These are phyloP conservation scores for Sebastiscus albofasciatus DNA, from an alignment of 2,797 vertebrate genomes.

Conservation along the genomic window DNA sequence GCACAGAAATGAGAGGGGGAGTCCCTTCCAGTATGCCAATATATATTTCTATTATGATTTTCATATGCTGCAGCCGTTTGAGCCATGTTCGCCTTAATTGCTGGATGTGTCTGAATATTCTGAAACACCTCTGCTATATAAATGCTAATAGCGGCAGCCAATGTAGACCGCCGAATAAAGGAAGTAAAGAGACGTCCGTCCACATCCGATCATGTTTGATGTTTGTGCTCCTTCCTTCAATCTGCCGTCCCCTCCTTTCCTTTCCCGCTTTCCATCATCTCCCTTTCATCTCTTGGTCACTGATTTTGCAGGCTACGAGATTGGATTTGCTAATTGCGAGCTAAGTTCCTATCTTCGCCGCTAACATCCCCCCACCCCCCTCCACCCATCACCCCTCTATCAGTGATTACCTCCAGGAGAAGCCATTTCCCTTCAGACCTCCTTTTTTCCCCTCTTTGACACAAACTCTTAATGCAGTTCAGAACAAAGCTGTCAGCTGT, in stretches of 20 bases:
- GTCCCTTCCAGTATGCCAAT: background rate
- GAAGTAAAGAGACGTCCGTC: slow-evolving; percentile 1
- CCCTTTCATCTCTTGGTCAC: slow-evolving; percentile 63
- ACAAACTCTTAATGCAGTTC: slow-evolving; percentile 15
- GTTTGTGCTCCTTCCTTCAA: slow-evolving; percentile 18
- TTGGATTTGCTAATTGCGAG: slow-evolving; percentile 61
- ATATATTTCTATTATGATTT: slow-evolving; percentile 3
- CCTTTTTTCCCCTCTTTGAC: background rate
- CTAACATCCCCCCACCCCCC: background rate
- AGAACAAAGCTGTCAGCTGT: slow-evolving; percentile 49
- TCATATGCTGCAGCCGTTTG: slow-evolving; percentile 20
- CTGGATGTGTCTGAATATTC: slow-evolving; percentile 34
- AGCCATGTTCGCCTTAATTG: slow-evolving; percentile 17
- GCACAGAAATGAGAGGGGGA: slow-evolving; percentile 15
- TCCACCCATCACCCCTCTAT: background rate
- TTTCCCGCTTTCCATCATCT: slow-evolving; percentile 30
- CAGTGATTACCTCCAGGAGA: slow-evolving; percentile 27
- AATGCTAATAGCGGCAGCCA: slow-evolving; percentile 37
- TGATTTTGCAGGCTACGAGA: slow-evolving; percentile 36
- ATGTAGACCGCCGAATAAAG: slow-evolving; percentile 19
- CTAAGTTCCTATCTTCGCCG: slow-evolving; percentile 16
- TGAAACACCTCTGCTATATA: slow-evolving; percentile 24
- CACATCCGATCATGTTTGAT: slow-evolving; percentile 44
- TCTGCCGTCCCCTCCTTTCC: background rate
- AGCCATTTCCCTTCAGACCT: slow-evolving; percentile 16